phyloP scores from a whole-genome alignment of 2,888 invertebrate species.

The Spilosoma lubricipeda region DNA sequence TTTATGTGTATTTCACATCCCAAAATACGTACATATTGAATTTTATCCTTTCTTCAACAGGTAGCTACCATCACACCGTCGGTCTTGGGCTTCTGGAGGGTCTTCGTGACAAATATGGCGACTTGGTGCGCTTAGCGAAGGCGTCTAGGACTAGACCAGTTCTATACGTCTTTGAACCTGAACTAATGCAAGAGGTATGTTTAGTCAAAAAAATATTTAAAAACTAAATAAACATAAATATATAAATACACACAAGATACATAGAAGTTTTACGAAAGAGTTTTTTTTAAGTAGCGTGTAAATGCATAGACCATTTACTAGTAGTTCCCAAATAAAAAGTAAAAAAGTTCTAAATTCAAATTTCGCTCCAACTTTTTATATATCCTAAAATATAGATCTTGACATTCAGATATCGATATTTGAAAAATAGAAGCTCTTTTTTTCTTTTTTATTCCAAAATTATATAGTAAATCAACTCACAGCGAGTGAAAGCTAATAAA shows the following conservation, averaged over 20 bases:
- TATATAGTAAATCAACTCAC: background rate
- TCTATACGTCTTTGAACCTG: slow-evolving; percentile 79
- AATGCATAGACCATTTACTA: background rate
- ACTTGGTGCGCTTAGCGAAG: slow-evolving; percentile 77
- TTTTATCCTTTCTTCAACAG: slow-evolving; percentile 51
- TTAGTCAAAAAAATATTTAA: background rate
- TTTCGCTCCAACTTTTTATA: background rate
- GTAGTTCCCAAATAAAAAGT: background rate
- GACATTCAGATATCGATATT: background rate
- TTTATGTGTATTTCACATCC: background rate
- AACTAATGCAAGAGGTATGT: slow-evolving; percentile 77
- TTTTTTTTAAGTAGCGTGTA: background rate
- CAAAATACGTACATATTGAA: background rate
- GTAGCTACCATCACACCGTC: slow-evolving; percentile 78
- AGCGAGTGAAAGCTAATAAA: slow-evolving; percentile 6
- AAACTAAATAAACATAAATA: background rate
- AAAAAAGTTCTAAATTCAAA: background rate
- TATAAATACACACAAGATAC: background rate
- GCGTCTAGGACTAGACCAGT: slow-evolving; percentile 74
- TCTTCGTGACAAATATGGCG: slow-evolving; percentile 74
- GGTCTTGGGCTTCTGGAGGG: slow-evolving; percentile 78
- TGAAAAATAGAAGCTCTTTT: background rate
- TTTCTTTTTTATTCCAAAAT: background rate
- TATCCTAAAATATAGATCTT: too few species aligned
- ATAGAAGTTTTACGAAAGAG: background rate